phyloP scores from a whole-genome alignment of 1,140 invertebrate genomes.

The Lepidostoma basale region DNA sequence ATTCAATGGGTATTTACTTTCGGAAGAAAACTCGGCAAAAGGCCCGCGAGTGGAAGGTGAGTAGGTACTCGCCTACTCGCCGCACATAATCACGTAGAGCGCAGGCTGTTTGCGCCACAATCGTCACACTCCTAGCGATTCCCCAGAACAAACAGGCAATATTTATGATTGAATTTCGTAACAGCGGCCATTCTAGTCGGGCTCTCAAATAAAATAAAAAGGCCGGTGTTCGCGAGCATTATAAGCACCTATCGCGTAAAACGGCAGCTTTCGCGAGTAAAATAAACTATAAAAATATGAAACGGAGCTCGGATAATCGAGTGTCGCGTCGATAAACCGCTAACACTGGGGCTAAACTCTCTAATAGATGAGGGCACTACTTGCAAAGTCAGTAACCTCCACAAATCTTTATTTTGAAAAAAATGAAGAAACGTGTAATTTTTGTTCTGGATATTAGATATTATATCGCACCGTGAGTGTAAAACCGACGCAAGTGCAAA shows the following conservation, averaged over 20 bases:
- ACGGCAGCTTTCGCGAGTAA: not conserved
- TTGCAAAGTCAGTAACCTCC: too few species aligned
- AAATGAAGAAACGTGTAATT: too few species aligned
- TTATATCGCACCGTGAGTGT: too few species aligned
- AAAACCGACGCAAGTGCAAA: too few species aligned
- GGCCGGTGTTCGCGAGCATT: not conserved
- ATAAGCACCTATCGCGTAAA: not conserved
- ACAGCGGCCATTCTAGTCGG: not conserved
- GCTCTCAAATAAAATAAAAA: not conserved
- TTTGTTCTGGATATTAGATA: too few species aligned
- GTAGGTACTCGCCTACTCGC: not conserved
- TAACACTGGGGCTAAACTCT: not conserved
- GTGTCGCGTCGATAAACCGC: conserved; percentile 7
- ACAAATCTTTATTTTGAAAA: too few species aligned
- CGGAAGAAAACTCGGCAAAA: not conserved
- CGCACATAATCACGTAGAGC: not conserved
- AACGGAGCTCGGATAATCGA: conserved; percentile 6
- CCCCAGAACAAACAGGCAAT: conserved; percentile 2
- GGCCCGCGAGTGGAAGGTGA: too few species aligned
- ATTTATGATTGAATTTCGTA: conserved; percentile 17
- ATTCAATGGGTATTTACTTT: not conserved
- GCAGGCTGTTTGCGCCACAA: not conserved
- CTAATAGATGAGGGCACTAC: too few species aligned
- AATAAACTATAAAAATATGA: conserved; percentile 1
- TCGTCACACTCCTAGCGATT: not conserved